Percentiles rank a stretch among this genome's conserved stretches.
Evolutionary conservation across 2,797 vertebrate species (phyloP).

Genomic region (Sebastes paucispinis): DNA sequence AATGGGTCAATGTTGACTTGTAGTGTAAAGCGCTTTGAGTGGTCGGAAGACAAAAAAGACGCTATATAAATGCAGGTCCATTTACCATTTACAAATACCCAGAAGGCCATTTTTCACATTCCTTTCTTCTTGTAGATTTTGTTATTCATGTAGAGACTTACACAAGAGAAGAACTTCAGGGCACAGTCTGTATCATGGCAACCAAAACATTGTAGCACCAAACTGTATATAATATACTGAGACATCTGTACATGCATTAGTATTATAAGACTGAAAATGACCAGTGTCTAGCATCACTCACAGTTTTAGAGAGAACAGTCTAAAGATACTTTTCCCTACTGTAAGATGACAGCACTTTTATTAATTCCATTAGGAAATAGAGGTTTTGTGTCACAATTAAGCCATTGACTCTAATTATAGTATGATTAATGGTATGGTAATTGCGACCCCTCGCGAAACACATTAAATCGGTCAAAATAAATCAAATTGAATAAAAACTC

Average conservation of each 20-base stretch:
- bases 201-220: background rate
- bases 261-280: background rate
- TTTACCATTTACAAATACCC: background rate
- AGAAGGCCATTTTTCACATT: background rate
- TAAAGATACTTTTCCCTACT: conserved; percentile 7
- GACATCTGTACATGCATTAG: background rate
- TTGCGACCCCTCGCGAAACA: conserved; percentile 77
- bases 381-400: conserved; percentile 82
- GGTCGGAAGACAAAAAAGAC: background rate
- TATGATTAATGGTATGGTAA: conserved; percentile 88
- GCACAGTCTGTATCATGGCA: conserved; percentile 28
- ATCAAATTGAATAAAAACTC: conserved; percentile 75
- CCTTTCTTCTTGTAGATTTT: conserved; percentile 24
- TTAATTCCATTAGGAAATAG: conserved; percentile 82
- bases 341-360: conserved; percentile 68
- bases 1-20: too few relatives aligned
- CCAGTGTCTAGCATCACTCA: background rate
- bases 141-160: background rate
- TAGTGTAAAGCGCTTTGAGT: background rate
- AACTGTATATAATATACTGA: background rate
- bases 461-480: conserved; percentile 79
- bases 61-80: background rate
- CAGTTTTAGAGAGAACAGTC: conserved; percentile 8
- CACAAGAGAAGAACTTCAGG: background rate
- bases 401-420: conserved; percentile 84